Percentiles rank a stretch among this genome's conserved stretches.
Evolutionary conservation across 2,113 vertebrate species (phyloP).

Genomic region (Cettia cetti): DNA sequence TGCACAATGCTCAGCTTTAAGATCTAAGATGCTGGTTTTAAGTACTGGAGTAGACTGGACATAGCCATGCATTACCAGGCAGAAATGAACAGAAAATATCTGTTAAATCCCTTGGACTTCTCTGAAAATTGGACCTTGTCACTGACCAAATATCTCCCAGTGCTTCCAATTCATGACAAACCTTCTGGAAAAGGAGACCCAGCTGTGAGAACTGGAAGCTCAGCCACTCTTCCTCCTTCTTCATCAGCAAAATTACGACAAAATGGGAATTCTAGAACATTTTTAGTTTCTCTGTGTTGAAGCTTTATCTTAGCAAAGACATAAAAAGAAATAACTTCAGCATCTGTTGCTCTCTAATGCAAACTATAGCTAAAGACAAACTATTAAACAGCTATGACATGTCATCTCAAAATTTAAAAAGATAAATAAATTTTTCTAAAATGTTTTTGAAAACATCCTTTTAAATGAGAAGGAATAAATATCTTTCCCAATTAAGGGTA

Average conservation of each 20-base stretch:
- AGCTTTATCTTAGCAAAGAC: conserved; percentile 48
- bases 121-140: not conserved
- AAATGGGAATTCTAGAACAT: conserved; percentile 48
- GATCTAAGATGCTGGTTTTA: not conserved
- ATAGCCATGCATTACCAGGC: not conserved
- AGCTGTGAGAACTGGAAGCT: conserved; percentile 34
- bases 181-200: conserved; percentile 37
- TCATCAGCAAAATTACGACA: not conserved
- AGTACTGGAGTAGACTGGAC: not conserved
- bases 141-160: not conserved
- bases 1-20: not conserved
- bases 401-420: not conserved
- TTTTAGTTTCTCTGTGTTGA: conserved; percentile 41
- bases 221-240: not conserved
- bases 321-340: not conserved
- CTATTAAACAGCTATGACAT: not conserved
- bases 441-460: not conserved
- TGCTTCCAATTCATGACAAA: not conserved
- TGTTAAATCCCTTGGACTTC: not conserved
- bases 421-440: not conserved
- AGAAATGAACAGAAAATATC: not conserved
- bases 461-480: not conserved
- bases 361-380: not conserved
- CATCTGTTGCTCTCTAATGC: not conserved
- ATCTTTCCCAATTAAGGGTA: not conserved